Conservation (phyloP, 2,888 invertebrate genomes). For the Eupithecia vulgata region DNA sequence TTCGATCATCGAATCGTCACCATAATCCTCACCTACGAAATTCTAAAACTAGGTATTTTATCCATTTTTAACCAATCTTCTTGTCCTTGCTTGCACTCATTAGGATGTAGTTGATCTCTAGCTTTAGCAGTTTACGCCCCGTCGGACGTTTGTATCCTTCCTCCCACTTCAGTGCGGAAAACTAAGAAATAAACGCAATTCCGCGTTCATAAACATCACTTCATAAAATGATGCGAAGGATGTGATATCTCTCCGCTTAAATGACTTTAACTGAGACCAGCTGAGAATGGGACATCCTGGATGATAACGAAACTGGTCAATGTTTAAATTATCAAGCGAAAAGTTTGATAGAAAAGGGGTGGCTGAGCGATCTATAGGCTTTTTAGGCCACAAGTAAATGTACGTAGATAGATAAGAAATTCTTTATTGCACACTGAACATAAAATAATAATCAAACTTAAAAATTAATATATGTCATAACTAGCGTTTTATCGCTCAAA, state of each 20-base stretch:
- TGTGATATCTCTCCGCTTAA: slow-evolving; percentile 49
- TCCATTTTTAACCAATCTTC: slow-evolving; percentile 40
- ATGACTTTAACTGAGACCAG: slow-evolving; percentile 23
- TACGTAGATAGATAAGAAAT: too few species aligned
- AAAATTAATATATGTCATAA: too few species aligned
- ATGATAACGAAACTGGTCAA: neutral
- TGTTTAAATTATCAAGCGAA: neutral
- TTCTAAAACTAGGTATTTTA: slow-evolving; percentile 19
- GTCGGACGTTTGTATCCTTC: slow-evolving; percentile 69
- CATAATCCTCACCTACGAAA: neutral
- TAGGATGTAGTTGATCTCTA: slow-evolving; percentile 73
- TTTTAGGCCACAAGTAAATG: too few species aligned
- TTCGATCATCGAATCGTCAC: too few species aligned
- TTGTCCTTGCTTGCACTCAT: slow-evolving; percentile 73
- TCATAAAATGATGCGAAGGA: slow-evolving; percentile 48
- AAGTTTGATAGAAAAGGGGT: neutral
- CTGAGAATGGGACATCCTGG: neutral
- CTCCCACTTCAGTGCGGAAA: slow-evolving; percentile 68
- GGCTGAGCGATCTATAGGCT: neutral
- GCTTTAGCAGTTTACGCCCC: slow-evolving; percentile 61
- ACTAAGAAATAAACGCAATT: slow-evolving; percentile 57
- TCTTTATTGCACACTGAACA: too few species aligned
- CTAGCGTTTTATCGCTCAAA: too few species aligned
- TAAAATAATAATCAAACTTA: too few species aligned
- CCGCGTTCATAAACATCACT: slow-evolving; percentile 50